Conservation (phyloP, 2,888 invertebrate genomes). For the Helicoverpa assulta region DNA sequence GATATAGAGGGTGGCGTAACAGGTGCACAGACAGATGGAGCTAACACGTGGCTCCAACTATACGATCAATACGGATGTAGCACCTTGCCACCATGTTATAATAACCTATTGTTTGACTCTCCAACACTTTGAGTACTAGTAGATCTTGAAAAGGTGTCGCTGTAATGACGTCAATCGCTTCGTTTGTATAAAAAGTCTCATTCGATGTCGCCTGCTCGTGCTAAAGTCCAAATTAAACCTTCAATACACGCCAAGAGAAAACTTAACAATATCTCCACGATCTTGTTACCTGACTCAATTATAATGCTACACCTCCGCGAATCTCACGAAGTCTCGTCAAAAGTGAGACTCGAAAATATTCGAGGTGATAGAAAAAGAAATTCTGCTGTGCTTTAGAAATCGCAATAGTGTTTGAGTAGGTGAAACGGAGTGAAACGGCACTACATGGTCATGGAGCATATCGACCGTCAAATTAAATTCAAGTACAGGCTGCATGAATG, state of each 20-base stretch:
- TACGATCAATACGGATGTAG: slow-evolving; percentile 1
- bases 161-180: slow-evolving; percentile 27
- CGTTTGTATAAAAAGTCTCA: slow-evolving; percentile 4
- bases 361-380: slow-evolving; percentile 77
- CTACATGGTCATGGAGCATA: slow-evolving; percentile 83
- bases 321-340: slow-evolving; percentile 45
- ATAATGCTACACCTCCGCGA: slow-evolving; percentile 41
- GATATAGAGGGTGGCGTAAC: slow-evolving; percentile 52
- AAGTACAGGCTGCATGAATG: slow-evolving; percentile 76
- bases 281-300: slow-evolving; percentile 33
- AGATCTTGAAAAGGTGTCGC: slow-evolving; percentile 2
- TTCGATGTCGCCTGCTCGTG: slow-evolving; percentile 11
- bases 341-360: slow-evolving; percentile 45
- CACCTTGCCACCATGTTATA: slow-evolving; percentile 40
- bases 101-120: slow-evolving; percentile 7
- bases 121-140: background rate
- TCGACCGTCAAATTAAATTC: slow-evolving; percentile 86
- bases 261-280: slow-evolving; percentile 23
- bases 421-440: slow-evolving; percentile 85
- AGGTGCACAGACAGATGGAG: slow-evolving; percentile 72
- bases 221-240: slow-evolving; percentile 20
- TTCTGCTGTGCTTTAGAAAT: slow-evolving; percentile 79
- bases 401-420: slow-evolving; percentile 74
- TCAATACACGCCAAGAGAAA: slow-evolving; percentile 23
- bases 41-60: slow-evolving; percentile 65